A percentile compares a stretch with the other conserved stretches of the same genome.
Conservation (phyloP, 2,113 vertebrate species). For the Macrotis lagotis region DNA sequence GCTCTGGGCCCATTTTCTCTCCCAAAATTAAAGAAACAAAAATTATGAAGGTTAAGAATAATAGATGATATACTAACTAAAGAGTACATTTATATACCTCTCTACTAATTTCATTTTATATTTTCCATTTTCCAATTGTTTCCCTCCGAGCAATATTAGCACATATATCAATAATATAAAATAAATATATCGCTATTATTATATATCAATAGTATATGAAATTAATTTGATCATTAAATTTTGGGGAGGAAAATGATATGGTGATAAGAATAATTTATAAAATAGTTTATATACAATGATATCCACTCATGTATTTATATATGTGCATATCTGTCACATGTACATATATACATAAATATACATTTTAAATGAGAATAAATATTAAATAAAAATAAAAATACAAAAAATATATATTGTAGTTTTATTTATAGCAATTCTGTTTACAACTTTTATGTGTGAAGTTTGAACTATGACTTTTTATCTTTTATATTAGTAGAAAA, state of each 20-base stretch:
- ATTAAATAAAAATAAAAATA: too few species aligned
- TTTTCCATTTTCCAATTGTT: neutral
- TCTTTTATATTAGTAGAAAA: constrained; percentile 4
- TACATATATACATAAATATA: neutral
- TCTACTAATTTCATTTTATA: neutral
- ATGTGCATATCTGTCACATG: neutral
- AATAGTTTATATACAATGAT: neutral
- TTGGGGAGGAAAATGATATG: neutral
- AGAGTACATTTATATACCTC: neutral
- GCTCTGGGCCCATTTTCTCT: constrained; percentile 46
- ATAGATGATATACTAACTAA: constrained; percentile 1
- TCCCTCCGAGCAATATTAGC: neutral
- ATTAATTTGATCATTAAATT: neutral
- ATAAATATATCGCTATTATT: too few species aligned
- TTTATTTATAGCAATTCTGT: neutral
- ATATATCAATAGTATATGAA: too few species aligned
- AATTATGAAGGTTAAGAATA: constrained; percentile 48
- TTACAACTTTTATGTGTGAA: neutral
- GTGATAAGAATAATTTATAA: neutral
- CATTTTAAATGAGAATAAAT: too few species aligned
- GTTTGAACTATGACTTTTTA: neutral
- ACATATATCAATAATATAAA: too few species aligned
- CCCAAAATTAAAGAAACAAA: constrained; percentile 34
- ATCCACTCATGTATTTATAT: neutral
- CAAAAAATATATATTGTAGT: neutral